Conservation (phyloP, 2,113 vertebrate genomes). For the Myrmecobius fasciatus region DNA sequence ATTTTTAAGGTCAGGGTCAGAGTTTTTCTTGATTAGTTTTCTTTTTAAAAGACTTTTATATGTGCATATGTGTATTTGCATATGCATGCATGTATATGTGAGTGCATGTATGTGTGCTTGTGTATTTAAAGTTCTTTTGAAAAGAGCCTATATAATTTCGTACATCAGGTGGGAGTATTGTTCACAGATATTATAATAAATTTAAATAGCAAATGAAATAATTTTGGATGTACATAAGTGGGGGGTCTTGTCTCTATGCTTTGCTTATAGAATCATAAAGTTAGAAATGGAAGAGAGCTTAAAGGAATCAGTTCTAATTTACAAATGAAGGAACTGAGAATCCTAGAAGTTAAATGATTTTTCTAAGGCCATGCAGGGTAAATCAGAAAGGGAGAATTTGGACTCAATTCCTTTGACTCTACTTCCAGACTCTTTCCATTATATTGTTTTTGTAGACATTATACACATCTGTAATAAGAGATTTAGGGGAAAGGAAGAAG, state of each 20-base stretch:
- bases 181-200: constrained; percentile 42
- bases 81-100: neutral
- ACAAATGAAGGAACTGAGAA: neutral
- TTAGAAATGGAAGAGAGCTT: constrained; percentile 32
- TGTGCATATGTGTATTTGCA: neutral
- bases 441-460: neutral
- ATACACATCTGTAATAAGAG: neutral
- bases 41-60: constrained; percentile 10
- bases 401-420: neutral
- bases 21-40: constrained; percentile 31
- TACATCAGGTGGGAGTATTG: constrained; percentile 32
- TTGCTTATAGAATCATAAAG: constrained; percentile 36
- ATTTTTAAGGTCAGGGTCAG: constrained; percentile 13
- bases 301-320: neutral
- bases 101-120: neutral
- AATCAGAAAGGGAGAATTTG: neutral
- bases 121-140: neutral
- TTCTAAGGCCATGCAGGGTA: neutral
- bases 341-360: neutral
- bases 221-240: constrained; percentile 34
- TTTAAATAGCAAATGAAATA: constrained; percentile 23
- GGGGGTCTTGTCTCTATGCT: constrained; percentile 30
- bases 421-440: neutral
- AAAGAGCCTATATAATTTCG: constrained; percentile 17
- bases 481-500: neutral